Percentiles rank a stretch among this genome's conserved stretches.
Conservation (phyloP, 2,888 invertebrate species). For the Psylliodes chrysocephalus region DNA sequence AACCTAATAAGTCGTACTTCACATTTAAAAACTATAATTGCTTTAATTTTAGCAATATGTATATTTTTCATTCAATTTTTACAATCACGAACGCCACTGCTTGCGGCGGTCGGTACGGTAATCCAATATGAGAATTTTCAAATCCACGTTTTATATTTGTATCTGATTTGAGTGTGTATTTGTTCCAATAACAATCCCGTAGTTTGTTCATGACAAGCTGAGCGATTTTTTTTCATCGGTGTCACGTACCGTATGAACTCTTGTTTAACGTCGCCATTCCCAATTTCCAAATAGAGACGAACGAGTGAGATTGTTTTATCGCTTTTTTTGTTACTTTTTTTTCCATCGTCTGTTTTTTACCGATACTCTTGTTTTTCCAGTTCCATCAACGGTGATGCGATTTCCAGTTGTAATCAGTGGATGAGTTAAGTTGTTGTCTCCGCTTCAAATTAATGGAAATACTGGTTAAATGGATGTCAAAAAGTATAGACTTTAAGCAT, state of each 20-base stretch:
- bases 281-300: slow-evolving; percentile 25
- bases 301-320: slow-evolving; percentile 18
- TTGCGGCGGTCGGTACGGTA: slow-evolving; percentile 42
- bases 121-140: slow-evolving; percentile 57
- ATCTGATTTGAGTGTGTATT: slow-evolving; percentile 48
- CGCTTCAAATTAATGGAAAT: no score
- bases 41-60: no score
- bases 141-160: slow-evolving; percentile 42
- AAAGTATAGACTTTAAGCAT: no score
- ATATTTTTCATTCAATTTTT: no score
- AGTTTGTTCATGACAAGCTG: slow-evolving; percentile 56
- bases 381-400: no score
- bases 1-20: no score
- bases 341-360: not conserved
- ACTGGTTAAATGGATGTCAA: no score
- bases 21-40: no score
- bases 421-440: not conserved
- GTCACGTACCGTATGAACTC: slow-evolving; percentile 46
- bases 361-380: not conserved
- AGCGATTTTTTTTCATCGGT: slow-evolving; percentile 53
- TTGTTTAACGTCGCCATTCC: slow-evolving; percentile 33
- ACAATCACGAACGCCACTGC: slow-evolving; percentile 4
- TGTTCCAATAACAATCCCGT: slow-evolving; percentile 55
- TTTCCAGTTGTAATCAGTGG: not conserved
- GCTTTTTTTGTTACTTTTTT: slow-evolving; percentile 3